phyloP scores from a whole-genome alignment of 2,113 vertebrate species.

The Turdus rufiventris region DNA sequence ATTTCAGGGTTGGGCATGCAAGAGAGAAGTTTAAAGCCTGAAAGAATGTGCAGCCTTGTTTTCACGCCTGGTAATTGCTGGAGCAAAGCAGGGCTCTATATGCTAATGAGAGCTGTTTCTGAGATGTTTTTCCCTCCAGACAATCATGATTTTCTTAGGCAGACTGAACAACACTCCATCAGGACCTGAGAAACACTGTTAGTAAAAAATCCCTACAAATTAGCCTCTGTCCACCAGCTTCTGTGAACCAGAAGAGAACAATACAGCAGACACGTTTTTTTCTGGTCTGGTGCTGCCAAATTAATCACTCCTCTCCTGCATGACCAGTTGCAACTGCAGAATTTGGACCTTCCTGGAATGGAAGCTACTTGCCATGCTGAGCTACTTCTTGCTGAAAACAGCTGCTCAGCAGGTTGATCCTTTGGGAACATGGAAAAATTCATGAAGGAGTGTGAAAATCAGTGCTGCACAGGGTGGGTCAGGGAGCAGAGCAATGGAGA shows the following conservation, averaged over 20 bases:
- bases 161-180: not conserved
- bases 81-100: not conserved
- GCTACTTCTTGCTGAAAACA: not conserved
- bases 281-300: not conserved
- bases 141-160: not conserved
- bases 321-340: not conserved
- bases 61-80: not conserved
- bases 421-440: not conserved
- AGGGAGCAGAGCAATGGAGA: not conserved
- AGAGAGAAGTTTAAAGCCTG: slow-evolving; percentile 2
- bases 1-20: not conserved
- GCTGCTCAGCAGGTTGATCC: not conserved
- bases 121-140: not conserved
- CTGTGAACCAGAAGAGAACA: not conserved
- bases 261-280: not conserved
- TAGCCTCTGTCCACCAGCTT: not conserved
- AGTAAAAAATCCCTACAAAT: not conserved
- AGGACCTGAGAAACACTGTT: not conserved
- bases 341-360: not conserved
- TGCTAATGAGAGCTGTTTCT: not conserved
- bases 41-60: not conserved
- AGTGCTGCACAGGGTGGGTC: not conserved
- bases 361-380: not conserved
- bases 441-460: not conserved
- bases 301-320: not conserved